phyloP scores from a whole-genome alignment of 2,888 invertebrate species.

The Laspeyria flexula region DNA sequence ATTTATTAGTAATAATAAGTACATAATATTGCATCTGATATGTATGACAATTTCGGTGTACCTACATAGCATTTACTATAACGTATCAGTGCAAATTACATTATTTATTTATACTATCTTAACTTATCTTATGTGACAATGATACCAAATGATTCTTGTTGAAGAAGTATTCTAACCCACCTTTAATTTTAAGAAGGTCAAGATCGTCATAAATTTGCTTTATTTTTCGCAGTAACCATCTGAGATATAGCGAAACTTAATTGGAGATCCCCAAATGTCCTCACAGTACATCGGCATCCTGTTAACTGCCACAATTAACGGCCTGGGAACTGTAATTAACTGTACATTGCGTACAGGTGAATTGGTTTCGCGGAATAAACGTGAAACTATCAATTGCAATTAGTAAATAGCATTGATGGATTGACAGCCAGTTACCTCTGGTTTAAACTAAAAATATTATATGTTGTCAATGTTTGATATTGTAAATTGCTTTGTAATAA shows the following conservation, averaged over 20 bases:
- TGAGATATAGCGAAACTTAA: constrained; percentile 8
- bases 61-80: too few relatives aligned
- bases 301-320: constrained; percentile 9
- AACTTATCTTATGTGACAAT: too few relatives aligned
- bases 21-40: too few relatives aligned
- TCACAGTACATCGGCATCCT: constrained; percentile 6
- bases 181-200: not conserved
- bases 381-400: not conserved
- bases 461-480: too few relatives aligned
- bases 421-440: not conserved
- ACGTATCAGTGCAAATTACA: too few relatives aligned
- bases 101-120: too few relatives aligned
- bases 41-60: too few relatives aligned
- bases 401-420: not conserved
- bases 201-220: not conserved
- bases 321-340: constrained; percentile 8
- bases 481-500: too few relatives aligned
- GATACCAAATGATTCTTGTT: too few relatives aligned
- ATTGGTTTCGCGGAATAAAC: constrained; percentile 2
- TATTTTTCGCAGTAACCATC: constrained; percentile 3
- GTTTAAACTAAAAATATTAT: too few relatives aligned
- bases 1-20: too few relatives aligned
- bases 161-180: too few relatives aligned
- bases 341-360: constrained; percentile 6
- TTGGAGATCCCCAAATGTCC: constrained; percentile 1